A percentile compares a stretch with the other conserved stretches of the same genome.
Evolutionary conservation across 1,140 invertebrate species (phyloP).

Genomic region (Cyclargus thomasi): DNA sequence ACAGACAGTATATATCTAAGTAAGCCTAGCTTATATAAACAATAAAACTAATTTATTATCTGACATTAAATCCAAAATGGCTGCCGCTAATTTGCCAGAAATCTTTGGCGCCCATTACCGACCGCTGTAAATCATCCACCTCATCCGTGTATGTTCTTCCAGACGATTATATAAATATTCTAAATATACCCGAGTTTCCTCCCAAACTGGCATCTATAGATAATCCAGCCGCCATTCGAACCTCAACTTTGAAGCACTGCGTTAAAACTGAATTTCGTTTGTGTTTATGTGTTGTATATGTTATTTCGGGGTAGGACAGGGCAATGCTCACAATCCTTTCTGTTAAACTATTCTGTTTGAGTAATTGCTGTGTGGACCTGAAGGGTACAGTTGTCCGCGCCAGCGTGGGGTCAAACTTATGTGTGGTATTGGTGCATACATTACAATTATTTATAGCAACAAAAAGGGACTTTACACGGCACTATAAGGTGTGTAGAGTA

Average conservation of each 20-base stretch:
- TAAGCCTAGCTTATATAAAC: not conserved
- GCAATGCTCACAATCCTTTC: slow-evolving; percentile 70
- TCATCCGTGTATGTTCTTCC: slow-evolving; percentile 50
- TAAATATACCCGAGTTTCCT: slow-evolving; percentile 66
- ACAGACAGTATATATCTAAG: not conserved
- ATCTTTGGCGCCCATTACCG: slow-evolving; percentile 41
- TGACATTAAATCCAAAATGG: slow-evolving; percentile 11
- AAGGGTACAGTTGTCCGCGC: slow-evolving; percentile 55
- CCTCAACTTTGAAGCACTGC: not conserved
- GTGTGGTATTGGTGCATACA: no score
- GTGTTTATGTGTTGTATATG: slow-evolving; percentile 4
- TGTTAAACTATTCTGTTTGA: slow-evolving; percentile 75
- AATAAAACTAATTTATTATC: slow-evolving; percentile 12
- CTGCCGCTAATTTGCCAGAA: slow-evolving; percentile 54
- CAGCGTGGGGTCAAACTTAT: slow-evolving; percentile 16
- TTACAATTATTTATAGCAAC: no score
- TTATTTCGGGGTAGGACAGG: slow-evolving; percentile 24
- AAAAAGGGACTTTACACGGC: no score
- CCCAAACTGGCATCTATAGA: slow-evolving; percentile 25
- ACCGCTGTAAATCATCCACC: slow-evolving; percentile 60
- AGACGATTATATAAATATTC: slow-evolving; percentile 70
- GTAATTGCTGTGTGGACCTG: slow-evolving; percentile 73
- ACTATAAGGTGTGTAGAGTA: no score
- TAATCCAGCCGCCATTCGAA: slow-evolving; percentile 17
- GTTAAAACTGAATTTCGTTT: slow-evolving; percentile 26